These are phyloP conservation scores for Euleptes europaea DNA, from an alignment of 2,113 vertebrate genomes.

Conservation along the genomic window DNA sequence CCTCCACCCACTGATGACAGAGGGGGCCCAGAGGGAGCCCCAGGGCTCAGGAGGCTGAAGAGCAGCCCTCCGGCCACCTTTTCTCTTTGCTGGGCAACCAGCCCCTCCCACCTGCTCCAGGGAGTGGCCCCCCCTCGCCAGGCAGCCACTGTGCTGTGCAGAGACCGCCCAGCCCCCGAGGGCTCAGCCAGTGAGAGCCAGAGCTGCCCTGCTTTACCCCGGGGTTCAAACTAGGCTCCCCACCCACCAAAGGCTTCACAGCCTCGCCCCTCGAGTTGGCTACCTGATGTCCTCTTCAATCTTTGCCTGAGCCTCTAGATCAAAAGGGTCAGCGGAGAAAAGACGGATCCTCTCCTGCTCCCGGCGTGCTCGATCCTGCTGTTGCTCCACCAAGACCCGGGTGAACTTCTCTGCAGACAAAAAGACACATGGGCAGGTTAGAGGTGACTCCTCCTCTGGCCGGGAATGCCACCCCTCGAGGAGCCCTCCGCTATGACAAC, in stretches of 20 bases:
- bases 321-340: conserved; percentile 94
- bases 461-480: too few species aligned
- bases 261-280: background rate
- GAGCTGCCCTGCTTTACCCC: background rate
- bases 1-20: too few species aligned
- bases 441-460: too few species aligned
- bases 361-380: conserved; percentile 91
- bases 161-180: background rate
- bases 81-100: background rate
- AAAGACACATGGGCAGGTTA: background rate
- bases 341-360: conserved; percentile 96
- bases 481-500: too few species aligned
- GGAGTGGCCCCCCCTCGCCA: background rate
- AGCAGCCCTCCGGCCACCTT: background rate
- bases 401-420: conserved; percentile 87
- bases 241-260: background rate
- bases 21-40: too few species aligned
- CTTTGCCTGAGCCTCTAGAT: conserved; percentile 98
- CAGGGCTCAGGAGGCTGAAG: too few species aligned
- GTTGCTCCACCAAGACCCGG: conserved; percentile 92
- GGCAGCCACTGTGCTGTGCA: background rate
- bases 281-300: conserved; percentile 99
- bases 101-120: too few species aligned
- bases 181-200: too few species aligned
- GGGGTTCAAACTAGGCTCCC: background rate